phyloP scores from a whole-genome alignment of 2,888 invertebrate species.

The Xestia ashworthii region DNA sequence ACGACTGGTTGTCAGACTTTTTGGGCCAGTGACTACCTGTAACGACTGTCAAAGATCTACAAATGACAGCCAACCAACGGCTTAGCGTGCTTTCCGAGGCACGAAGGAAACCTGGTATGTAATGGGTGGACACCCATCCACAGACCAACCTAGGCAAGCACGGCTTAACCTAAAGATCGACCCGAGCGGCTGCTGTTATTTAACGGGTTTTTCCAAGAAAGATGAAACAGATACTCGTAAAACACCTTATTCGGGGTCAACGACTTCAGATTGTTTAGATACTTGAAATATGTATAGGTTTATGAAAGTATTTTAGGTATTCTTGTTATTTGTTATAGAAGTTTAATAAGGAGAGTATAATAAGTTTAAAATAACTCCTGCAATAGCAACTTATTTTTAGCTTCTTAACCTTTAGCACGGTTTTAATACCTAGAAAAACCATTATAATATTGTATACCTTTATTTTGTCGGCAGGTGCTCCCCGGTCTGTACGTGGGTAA shows the following conservation, averaged over 20 bases:
- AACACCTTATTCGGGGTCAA: not conserved
- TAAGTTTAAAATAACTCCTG: not conserved
- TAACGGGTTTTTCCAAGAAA: too few relatives aligned
- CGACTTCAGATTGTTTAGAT: not conserved
- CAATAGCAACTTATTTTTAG: not conserved
- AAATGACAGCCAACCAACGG: too few relatives aligned
- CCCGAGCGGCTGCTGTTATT: too few relatives aligned
- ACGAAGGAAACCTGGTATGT: too few relatives aligned
- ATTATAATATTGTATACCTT: not conserved
- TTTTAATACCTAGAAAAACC: not conserved
- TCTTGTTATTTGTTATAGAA: not conserved
- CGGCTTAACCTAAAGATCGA: too few relatives aligned
- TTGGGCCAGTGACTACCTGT: too few relatives aligned
- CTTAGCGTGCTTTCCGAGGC: too few relatives aligned
- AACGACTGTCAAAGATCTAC: too few relatives aligned
- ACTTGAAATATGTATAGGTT: not conserved
- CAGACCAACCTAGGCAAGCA: too few relatives aligned
- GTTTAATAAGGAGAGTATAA: not conserved
- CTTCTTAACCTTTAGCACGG: not conserved
- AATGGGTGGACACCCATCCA: too few relatives aligned
- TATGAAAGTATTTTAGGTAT: not conserved
- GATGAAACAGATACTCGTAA: not conserved
- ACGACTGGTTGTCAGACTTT: too few relatives aligned
- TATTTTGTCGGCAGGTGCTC: constrained; percentile 93
- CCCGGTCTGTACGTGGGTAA: constrained; percentile 98